A percentile compares a stretch with the other conserved stretches of the same genome.
Evolutionary conservation across 2,797 vertebrate genomes (phyloP).

Genomic region (Etheostoma nigrum): DNA sequence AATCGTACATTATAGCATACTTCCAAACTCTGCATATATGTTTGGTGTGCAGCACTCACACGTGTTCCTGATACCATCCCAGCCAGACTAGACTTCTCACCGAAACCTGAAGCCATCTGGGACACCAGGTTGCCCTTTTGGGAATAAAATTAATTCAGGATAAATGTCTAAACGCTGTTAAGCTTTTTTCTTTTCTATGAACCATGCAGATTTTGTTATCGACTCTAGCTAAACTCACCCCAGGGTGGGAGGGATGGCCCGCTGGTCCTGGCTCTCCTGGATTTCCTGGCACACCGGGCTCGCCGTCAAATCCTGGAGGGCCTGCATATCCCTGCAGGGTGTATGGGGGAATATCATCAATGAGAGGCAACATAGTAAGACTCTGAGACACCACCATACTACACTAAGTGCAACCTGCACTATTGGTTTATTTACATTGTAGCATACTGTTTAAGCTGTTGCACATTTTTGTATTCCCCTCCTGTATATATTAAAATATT

Average conservation of each 20-base stretch:
- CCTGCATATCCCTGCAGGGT: slow-evolving; percentile 88
- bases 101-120: slow-evolving; percentile 91
- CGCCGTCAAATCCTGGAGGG: slow-evolving; percentile 93
- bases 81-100: slow-evolving; percentile 89
- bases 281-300: slow-evolving; percentile 95
- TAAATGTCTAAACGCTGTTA: not conserved
- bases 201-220: not conserved
- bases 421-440: too few relatives aligned
- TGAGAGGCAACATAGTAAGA: not conserved
- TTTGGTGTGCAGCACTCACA: slow-evolving; percentile 80
- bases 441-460: too few relatives aligned
- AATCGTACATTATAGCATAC: not conserved
- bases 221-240: slow-evolving; percentile 77
- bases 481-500: too few relatives aligned
- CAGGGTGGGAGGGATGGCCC: slow-evolving; percentile 87
- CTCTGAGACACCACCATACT: too few relatives aligned
- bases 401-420: too few relatives aligned
- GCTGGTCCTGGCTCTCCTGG: slow-evolving; percentile 91
- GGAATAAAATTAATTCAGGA: not conserved
- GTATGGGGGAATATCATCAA: not conserved
- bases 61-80: slow-evolving; percentile 88
- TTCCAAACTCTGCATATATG: not conserved
- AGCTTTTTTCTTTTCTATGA: not conserved
- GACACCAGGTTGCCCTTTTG: slow-evolving; percentile 85
- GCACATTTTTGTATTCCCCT: too few relatives aligned